These are phyloP conservation scores for Crotalus tigris DNA, from an alignment of 2,113 vertebrate species.

Conservation along the genomic window DNA sequence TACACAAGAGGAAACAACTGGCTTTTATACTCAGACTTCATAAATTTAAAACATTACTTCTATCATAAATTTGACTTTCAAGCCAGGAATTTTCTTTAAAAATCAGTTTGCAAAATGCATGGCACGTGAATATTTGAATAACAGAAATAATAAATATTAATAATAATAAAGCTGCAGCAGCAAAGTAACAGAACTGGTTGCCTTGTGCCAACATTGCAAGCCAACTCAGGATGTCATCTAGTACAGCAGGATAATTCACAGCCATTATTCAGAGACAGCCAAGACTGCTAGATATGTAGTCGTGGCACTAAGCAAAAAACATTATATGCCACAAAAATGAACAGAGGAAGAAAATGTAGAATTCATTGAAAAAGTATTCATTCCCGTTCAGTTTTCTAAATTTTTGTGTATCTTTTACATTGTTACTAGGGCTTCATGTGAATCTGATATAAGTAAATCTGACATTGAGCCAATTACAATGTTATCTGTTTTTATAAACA, in stretches of 20 bases:
- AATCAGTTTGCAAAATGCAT: background rate
- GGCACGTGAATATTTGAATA: background rate
- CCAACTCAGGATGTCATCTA: constrained; percentile 15
- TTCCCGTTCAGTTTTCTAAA: background rate
- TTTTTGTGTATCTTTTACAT: background rate
- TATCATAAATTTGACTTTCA: background rate
- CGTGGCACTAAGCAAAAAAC: constrained; percentile 7
- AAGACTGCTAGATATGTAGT: background rate
- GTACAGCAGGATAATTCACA: background rate
- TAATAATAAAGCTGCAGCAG: background rate
- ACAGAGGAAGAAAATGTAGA: background rate
- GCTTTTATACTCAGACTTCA: background rate
- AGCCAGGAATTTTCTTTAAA: background rate
- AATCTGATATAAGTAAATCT: background rate
- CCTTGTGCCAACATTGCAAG: constrained; percentile 9
- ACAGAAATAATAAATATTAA: background rate
- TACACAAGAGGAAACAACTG: background rate
- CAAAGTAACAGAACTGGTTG: background rate
- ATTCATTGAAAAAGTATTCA: background rate
- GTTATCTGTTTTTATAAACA: background rate
- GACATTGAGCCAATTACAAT: background rate
- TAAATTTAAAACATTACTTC: background rate
- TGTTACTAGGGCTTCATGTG: background rate
- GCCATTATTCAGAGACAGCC: background rate
- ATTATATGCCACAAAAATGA: background rate